These are phyloP conservation scores for Octomys mimax DNA, from an alignment of 2,797 vertebrate genomes.

Conservation along the genomic window DNA sequence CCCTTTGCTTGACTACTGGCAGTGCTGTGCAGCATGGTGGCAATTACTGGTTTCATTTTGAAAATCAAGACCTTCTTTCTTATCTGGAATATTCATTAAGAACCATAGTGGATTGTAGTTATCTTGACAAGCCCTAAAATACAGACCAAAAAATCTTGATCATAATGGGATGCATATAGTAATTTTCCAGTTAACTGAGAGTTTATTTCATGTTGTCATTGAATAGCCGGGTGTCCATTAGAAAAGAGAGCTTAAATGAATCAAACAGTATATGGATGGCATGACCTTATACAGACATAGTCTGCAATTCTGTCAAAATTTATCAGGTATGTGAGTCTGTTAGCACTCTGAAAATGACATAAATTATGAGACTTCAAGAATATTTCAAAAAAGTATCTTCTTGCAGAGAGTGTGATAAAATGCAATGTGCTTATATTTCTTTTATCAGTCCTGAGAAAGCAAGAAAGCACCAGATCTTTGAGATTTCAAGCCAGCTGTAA, in stretches of 20 bases:
- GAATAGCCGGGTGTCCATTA: neutral
- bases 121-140: neutral
- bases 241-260: neutral
- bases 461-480: neutral
- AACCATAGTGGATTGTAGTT: neutral
- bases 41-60: neutral
- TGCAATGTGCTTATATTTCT: neutral
- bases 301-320: neutral
- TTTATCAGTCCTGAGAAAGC: neutral
- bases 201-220: slow-evolving; percentile 21
- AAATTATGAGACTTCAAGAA: neutral
- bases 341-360: neutral
- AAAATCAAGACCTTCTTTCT: neutral
- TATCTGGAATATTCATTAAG: neutral
- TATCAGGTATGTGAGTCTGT: neutral
- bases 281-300: neutral
- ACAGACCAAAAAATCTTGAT: neutral
- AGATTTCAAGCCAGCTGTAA: neutral
- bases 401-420: neutral
- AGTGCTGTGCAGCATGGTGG: neutral
- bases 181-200: neutral
- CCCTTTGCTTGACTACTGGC: neutral
- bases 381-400: neutral
- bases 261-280: neutral
- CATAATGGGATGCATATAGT: neutral